These are phyloP conservation scores for Salarias fasciatus DNA, from an alignment of 2,797 vertebrate species.

Conservation along the genomic window DNA sequence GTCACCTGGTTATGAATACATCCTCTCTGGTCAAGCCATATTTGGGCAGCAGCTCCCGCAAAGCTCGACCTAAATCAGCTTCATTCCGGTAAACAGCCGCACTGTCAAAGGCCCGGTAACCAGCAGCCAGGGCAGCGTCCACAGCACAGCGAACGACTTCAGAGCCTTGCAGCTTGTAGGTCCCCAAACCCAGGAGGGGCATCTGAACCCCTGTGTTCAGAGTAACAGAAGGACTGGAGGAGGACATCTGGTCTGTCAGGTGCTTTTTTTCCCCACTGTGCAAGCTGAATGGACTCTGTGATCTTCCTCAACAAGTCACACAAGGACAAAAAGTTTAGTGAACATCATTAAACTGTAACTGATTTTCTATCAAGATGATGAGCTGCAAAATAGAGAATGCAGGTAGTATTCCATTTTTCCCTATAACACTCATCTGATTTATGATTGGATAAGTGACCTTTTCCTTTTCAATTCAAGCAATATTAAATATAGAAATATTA, in stretches of 20 bases:
- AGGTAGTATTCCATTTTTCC: too few species aligned
- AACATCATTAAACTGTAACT: too few species aligned
- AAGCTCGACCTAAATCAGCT: constrained; percentile 74
- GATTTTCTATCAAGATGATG: too few species aligned
- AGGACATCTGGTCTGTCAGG: constrained; percentile 34
- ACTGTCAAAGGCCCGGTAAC: constrained; percentile 87
- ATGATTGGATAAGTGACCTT: too few species aligned
- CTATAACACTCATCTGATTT: too few species aligned
- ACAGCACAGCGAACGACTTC: constrained; percentile 71
- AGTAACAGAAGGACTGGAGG: constrained; percentile 38
- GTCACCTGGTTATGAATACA: constrained; percentile 82
- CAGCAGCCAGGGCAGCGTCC: constrained; percentile 81
- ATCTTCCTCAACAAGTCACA: too few species aligned
- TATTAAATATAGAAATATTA: too few species aligned
- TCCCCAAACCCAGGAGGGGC: constrained; percentile 87
- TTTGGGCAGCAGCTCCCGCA: constrained; percentile 81
- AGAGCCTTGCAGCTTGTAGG: constrained; percentile 75
- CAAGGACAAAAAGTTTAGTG: too few species aligned
- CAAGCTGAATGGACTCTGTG: too few species aligned
- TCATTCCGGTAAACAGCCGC: constrained; percentile 86
- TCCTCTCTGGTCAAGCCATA: constrained; percentile 79
- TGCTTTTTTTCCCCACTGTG: too few species aligned
- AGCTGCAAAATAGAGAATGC: too few species aligned
- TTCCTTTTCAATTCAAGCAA: too few species aligned
- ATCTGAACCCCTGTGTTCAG: constrained; percentile 81